Percentiles rank a stretch among this genome's conserved stretches.
phyloP scores from a whole-genome alignment of 2,797 vertebrate genomes.

The Falco cherrug region DNA sequence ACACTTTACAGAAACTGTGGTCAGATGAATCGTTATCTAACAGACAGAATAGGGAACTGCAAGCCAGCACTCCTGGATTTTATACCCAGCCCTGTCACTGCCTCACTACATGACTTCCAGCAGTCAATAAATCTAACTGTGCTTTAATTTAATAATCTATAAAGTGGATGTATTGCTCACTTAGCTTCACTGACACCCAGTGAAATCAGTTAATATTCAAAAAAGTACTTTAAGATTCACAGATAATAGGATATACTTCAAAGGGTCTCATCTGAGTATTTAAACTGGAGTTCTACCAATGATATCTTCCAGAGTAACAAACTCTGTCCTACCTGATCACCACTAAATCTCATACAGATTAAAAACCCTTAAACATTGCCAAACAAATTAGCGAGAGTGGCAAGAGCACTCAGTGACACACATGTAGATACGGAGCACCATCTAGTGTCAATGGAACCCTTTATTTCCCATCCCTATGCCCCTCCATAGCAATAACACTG shows the following conservation, averaged over 20 bases:
- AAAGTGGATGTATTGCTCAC: neutral
- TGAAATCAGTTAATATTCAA: neutral
- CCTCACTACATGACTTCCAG: neutral
- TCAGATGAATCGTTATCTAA: neutral
- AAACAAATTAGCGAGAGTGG: neutral
- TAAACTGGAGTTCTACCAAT: neutral
- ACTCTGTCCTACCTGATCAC: neutral
- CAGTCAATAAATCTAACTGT: neutral
- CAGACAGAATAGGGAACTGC: neutral
- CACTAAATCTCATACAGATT: neutral
- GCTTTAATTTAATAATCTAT: neutral
- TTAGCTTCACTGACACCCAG: neutral
- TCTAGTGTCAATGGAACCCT: neutral
- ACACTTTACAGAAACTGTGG: neutral
- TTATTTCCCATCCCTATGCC: neutral
- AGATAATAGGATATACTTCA: neutral
- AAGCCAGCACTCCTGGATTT: neutral
- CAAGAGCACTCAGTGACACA: neutral
- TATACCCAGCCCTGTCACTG: neutral
- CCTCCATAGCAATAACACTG: neutral
- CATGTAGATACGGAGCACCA: neutral
- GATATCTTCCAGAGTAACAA: neutral
- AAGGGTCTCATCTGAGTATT: neutral
- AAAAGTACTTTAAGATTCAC: neutral
- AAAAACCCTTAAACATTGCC: neutral